phyloP scores from a whole-genome alignment of 1,140 invertebrate species.

The Chlorops oryzae region DNA sequence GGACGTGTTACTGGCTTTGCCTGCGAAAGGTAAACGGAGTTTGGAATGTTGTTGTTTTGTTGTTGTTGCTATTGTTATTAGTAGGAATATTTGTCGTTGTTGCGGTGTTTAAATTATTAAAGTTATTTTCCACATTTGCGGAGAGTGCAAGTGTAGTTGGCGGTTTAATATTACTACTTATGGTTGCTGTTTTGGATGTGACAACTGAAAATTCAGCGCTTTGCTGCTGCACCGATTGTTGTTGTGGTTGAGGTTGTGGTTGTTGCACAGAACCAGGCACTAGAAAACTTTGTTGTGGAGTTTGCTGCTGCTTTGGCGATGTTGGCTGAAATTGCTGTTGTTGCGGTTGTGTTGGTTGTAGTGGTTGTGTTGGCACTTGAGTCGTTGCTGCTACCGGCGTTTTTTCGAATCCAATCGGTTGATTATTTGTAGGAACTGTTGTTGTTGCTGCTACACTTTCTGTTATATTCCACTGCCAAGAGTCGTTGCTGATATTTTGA shows the following conservation, averaged over 20 bases:
- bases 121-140: slow-evolving; percentile 11
- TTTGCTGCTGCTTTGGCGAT: no score
- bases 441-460: slow-evolving; percentile 4
- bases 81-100: not conserved
- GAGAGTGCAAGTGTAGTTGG: slow-evolving; percentile 1
- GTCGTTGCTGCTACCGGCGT: not conserved
- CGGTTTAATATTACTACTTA: no score
- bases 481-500: slow-evolving; percentile 34
- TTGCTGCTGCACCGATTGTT: no score
- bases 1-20: slow-evolving; percentile 19
- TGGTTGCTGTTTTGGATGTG: no score
- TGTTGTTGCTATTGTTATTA: no score
- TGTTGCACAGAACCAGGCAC: no score
- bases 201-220: no score
- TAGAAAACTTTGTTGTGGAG: no score
- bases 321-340: slow-evolving; percentile 3
- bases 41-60: slow-evolving; percentile 17
- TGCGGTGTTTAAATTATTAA: slow-evolving; percentile 3
- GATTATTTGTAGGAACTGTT: slow-evolving; percentile 13
- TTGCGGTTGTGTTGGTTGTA: slow-evolving; percentile 4
- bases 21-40: slow-evolving; percentile 18
- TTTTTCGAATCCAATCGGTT: not conserved
- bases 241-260: no score
- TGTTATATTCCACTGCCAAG: slow-evolving; percentile 43
- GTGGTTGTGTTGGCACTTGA: slow-evolving; percentile 7